A percentile compares a stretch with the other conserved stretches of the same genome.
Conservation (phyloP, 2,888 invertebrate genomes). For the Glomeris marginata region DNA sequence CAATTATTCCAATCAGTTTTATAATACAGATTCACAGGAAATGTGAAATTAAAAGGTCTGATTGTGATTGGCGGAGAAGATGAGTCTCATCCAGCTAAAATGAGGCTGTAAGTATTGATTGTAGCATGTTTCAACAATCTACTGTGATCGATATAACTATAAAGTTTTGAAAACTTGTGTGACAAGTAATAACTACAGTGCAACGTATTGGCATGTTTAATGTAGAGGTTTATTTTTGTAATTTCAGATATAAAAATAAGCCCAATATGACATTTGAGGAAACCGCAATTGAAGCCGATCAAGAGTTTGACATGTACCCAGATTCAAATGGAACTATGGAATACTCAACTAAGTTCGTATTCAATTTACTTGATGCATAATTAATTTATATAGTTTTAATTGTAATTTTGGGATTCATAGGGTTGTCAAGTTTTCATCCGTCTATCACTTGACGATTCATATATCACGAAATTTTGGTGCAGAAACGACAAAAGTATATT, state of each 20-base stretch:
- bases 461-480: slow-evolving; percentile 78
- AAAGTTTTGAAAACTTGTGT: too few species aligned
- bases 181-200: too few species aligned
- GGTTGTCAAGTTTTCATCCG: slow-evolving; percentile 78
- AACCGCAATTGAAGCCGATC: slow-evolving; percentile 53
- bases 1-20: not conserved
- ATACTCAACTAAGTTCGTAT: slow-evolving; percentile 61
- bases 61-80: slow-evolving; percentile 81
- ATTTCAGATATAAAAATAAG: slow-evolving; percentile 69
- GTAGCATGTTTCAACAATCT: too few species aligned
- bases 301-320: slow-evolving; percentile 70
- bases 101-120: slow-evolving; percentile 65
- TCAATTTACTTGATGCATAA: slow-evolving; percentile 2
- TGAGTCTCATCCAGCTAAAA: slow-evolving; percentile 64
- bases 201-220: too few species aligned
- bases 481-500: slow-evolving; percentile 71
- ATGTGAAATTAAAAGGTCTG: slow-evolving; percentile 87
- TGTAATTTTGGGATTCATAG: slow-evolving; percentile 37
- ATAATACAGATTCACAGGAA: slow-evolving; percentile 61
- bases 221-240: not conserved
- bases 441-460: slow-evolving; percentile 75
- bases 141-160: too few species aligned
- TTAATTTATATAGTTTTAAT: too few species aligned
- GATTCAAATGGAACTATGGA: slow-evolving; percentile 67
- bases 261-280: slow-evolving; percentile 93